These are phyloP conservation scores for Artibeus lituratus DNA, from an alignment of 2,797 vertebrate species.

Conservation along the genomic window DNA sequence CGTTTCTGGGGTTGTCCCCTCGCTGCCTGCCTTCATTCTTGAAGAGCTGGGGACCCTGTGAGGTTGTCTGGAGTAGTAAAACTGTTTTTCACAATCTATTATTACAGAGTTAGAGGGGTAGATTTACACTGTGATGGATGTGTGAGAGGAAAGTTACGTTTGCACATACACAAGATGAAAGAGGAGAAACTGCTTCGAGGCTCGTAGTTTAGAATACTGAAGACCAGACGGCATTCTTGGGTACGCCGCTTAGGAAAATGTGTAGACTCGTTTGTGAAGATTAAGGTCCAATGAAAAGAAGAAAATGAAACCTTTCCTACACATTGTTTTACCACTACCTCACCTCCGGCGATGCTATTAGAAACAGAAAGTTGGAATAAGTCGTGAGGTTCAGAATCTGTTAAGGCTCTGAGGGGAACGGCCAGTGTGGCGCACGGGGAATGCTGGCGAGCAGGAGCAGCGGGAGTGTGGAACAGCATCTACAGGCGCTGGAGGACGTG, in stretches of 20 bases:
- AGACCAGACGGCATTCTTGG: conserved; percentile 25
- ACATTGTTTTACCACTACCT: neutral
- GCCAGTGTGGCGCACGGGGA: neutral
- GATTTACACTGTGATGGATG: neutral
- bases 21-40: neutral
- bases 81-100: neutral
- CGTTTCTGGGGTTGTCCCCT: neutral
- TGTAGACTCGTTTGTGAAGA: conserved; percentile 19
- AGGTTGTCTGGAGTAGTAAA: neutral
- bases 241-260: neutral
- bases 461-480: neutral
- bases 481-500: neutral
- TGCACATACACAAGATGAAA: neutral
- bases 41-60: neutral
- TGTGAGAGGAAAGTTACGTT: neutral
- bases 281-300: conserved; percentile 24
- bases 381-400: neutral
- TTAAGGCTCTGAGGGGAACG: neutral
- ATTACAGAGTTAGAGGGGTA: neutral
- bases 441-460: neutral
- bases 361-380: conserved; percentile 2
- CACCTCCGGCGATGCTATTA: neutral
- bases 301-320: conserved; percentile 31
- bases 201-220: neutral
- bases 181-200: neutral